Evolutionary conservation across 2,113 vertebrate genomes (phyloP).

Genomic region (Pontoporia blainvillei): DNA sequence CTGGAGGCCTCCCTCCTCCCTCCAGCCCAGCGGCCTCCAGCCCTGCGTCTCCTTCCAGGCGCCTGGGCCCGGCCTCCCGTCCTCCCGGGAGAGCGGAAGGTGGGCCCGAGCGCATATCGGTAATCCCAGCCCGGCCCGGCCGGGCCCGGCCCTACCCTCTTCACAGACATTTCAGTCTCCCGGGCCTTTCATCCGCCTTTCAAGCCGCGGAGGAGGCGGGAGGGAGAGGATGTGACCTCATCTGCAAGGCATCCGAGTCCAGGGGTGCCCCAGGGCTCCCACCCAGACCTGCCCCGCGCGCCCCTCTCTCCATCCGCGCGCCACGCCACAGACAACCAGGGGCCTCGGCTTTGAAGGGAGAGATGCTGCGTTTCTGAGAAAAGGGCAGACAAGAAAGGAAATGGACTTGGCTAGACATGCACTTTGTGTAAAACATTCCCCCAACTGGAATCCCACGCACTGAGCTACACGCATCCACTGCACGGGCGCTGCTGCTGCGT

Average conservation of each 20-base stretch:
- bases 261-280: conserved; percentile 90
- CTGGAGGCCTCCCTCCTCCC: no score
- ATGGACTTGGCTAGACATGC: conserved; percentile 76
- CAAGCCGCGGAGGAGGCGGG: conserved; percentile 84
- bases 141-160: conserved; percentile 65
- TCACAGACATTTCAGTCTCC: conserved; percentile 72
- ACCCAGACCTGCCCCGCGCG: conserved; percentile 78
- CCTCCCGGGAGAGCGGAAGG: neutral
- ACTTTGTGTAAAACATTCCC: conserved; percentile 30
- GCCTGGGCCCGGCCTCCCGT: neutral
- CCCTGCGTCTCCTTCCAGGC: neutral
- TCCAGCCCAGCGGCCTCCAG: neutral
- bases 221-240: conserved; percentile 94
- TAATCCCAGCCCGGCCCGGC: conserved; percentile 47
- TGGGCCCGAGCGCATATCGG: conserved; percentile 17
- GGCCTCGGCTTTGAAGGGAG: conserved; percentile 66
- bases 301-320: conserved; percentile 70
- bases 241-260: conserved; percentile 90
- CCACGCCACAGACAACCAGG: conserved; percentile 46
- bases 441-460: neutral
- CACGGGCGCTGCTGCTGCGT: no score
- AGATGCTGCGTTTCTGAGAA: conserved; percentile 69
- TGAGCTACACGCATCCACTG: neutral
- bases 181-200: conserved; percentile 40
- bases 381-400: conserved; percentile 75